phyloP scores from a whole-genome alignment of 2,888 invertebrate species.

The Leptothorax acervorum region DNA sequence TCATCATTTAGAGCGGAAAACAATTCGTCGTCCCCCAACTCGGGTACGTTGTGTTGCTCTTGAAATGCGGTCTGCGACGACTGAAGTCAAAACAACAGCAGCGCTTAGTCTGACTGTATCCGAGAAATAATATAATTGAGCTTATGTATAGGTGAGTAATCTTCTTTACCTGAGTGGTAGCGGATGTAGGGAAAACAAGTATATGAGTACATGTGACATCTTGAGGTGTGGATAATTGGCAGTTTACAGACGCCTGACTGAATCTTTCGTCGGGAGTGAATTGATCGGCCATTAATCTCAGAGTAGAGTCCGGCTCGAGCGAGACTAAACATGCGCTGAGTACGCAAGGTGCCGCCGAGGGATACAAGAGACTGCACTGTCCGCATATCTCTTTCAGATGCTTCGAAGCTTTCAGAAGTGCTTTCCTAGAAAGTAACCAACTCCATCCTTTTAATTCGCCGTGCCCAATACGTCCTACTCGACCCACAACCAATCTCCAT shows the following conservation, averaged over 20 bases:
- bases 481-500: constrained; percentile 98
- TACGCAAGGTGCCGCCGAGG: constrained; percentile 95
- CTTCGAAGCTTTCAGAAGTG: constrained; percentile 94
- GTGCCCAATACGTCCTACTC: constrained; percentile 98
- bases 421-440: constrained; percentile 96
- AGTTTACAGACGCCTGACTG: constrained; percentile 94
- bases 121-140: not conserved
- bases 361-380: constrained; percentile 94
- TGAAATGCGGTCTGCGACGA: constrained; percentile 91
- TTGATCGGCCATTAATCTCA: constrained; percentile 97
- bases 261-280: constrained; percentile 98
- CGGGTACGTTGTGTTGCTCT: constrained; percentile 89
- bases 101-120: not conserved
- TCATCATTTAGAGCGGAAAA: constrained; percentile 88
- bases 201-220: constrained; percentile 99
- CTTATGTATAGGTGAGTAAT: constrained; percentile 6
- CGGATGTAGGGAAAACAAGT: constrained; percentile 98
- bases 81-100: constrained; percentile 81
- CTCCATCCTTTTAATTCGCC: constrained; percentile 99
- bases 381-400: constrained; percentile 96
- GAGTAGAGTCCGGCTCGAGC: constrained; percentile 93
- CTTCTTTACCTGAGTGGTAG: constrained; percentile 92
- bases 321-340: constrained; percentile 99
- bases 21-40: constrained; percentile 90
- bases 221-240: constrained; percentile 96